Base-by-base conservation (phyloP, 2,113 vertebrate species). In the Beaufortia kweichowensis region DNA sequence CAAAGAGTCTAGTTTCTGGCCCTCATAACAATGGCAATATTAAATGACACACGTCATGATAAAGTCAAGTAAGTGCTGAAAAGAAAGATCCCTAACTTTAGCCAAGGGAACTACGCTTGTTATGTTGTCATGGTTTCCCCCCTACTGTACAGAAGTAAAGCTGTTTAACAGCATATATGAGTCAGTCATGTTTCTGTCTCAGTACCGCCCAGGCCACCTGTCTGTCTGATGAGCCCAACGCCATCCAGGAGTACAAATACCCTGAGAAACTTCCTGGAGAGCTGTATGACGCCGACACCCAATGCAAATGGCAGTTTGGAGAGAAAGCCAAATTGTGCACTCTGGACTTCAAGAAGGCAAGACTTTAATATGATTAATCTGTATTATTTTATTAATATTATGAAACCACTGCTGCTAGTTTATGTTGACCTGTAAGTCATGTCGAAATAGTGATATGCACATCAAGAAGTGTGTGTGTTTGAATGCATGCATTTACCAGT, bases 251-350 rank as follows among this genome's bases (percentile, higher is more conserved):
- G 82, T 96, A 95, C 85, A 91, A 85, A 48, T 96, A 94, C 78
- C 95, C 95, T 0, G 93, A 94, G 85, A 90, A 95, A 85, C 76
- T 96, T 61, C 95, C 95, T 0, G 95, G 95, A 21, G 92, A 96
- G 84, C 43, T 96, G 10, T 96, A 96, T 0, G 92, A 96, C 1
- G 94, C 94, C 0, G 91, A 95, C 88, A 96, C 93, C 0, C 95
- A 96, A 86, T 96, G 95, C 92, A 95, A 94, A 84, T 96, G 95
- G 95, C 95, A 96, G 80, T 96, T 96, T 55, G 95, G 95, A 64
- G 93, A 94, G 84, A 95, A 94, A 84, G 95, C 95, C 88, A 96
- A 93, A 86, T 91, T 96, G 74, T 96, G 95, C 87, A 93, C 91
- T 77, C 89, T 96, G 65, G 90, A 94, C 82, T 94, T 96, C 55